Evolutionary conservation across 2,888 invertebrate genomes (phyloP).

Genomic region (Synergus umbraculus): DNA sequence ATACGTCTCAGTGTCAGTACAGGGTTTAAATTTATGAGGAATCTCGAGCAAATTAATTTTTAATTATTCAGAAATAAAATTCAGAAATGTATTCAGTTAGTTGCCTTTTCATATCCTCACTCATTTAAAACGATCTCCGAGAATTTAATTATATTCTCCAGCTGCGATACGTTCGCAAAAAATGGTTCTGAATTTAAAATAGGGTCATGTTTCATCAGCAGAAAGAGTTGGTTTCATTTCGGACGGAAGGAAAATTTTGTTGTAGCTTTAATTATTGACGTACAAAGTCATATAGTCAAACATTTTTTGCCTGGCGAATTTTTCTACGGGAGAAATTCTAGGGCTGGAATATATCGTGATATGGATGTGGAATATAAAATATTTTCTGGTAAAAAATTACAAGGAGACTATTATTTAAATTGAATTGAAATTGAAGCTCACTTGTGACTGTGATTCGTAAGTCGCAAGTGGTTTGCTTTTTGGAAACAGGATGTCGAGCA

Average conservation of each 20-base stretch:
- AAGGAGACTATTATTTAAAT: background rate
- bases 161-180: background rate
- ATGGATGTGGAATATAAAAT: background rate
- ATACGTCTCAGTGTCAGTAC: background rate
- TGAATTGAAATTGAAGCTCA: conserved; percentile 48
- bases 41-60: background rate
- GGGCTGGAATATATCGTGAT: no score
- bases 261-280: background rate
- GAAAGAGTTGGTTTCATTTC: background rate
- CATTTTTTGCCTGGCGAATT: background rate
- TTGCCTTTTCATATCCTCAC: background rate
- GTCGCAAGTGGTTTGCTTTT: conserved; percentile 77
- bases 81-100: background rate
- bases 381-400: background rate
- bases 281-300: no score
- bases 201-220: background rate
- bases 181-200: background rate
- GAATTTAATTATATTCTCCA: background rate
- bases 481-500: conserved; percentile 78
- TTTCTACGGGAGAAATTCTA: no score
- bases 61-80: background rate
- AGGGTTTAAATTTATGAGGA: background rate
- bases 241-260: background rate
- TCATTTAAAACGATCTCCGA: background rate
- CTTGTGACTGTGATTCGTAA: conserved; percentile 76